phyloP scores from a whole-genome alignment of 2,113 vertebrate genomes.

The Mungos mungo region DNA sequence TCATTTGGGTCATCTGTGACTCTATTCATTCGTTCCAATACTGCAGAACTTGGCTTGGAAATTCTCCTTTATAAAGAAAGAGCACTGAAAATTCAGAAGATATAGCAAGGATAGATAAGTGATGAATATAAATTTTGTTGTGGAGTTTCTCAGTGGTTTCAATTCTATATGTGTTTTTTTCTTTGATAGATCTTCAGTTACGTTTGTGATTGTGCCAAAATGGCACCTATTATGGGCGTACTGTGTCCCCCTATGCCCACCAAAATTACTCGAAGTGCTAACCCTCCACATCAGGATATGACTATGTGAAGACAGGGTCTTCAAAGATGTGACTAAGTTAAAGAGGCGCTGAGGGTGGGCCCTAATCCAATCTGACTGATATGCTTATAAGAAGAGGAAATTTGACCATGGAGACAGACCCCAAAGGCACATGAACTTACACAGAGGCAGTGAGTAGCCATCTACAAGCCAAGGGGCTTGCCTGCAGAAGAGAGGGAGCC shows the following conservation, averaged over 20 bases:
- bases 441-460: background rate
- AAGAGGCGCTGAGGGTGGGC: background rate
- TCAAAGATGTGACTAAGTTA: background rate
- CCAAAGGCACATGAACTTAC: rapidly evolving
- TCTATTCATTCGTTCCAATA: background rate
- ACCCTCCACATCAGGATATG: background rate
- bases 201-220: background rate
- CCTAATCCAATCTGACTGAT: background rate
- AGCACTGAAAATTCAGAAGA: background rate
- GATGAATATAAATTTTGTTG: background rate
- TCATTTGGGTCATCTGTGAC: background rate
- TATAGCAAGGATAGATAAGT: background rate
- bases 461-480: background rate
- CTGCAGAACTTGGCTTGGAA: background rate
- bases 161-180: background rate
- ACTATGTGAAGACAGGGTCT: background rate
- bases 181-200: background rate
- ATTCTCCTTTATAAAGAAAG: background rate
- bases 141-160: background rate
- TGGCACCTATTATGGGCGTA: background rate
- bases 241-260: rapidly evolving
- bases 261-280: background rate
- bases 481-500: background rate
- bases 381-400: background rate
- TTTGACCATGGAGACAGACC: background rate